Conservation (phyloP, 2,797 vertebrate genomes). For the Lindbergichthys nudifrons region DNA sequence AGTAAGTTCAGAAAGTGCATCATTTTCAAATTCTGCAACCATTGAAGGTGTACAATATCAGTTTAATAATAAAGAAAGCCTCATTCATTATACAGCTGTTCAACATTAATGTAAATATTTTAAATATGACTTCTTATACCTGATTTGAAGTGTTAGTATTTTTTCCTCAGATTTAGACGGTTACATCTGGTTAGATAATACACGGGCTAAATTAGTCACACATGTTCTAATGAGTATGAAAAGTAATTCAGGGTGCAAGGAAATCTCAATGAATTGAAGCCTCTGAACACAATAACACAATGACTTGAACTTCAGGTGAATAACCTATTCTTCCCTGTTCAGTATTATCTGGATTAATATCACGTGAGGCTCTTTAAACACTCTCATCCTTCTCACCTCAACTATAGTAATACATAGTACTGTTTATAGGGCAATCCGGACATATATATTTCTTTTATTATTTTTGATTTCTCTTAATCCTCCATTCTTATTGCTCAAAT, state of each 20-base stretch:
- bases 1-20: constrained; percentile 9
- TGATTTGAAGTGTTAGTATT: neutral
- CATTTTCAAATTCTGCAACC: constrained; percentile 2
- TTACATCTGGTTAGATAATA: neutral
- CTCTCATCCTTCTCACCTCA: neutral
- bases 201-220: constrained; percentile 3
- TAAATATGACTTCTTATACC: neutral
- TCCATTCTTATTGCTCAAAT: neutral
- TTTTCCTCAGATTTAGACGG: neutral
- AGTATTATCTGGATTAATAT: neutral
- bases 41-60: neutral
- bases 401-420: neutral
- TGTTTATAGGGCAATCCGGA: neutral
- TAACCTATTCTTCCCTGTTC: neutral
- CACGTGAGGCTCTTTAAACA: neutral
- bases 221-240: constrained; percentile 1
- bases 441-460: neutral
- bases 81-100: neutral
- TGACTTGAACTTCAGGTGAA: neutral
- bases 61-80: neutral
- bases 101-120: constrained; percentile 2
- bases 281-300: neutral
- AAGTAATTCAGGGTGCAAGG: neutral
- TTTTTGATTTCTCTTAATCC: neutral
- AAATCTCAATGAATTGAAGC: constrained; percentile 6